phyloP scores from a whole-genome alignment of 2,888 invertebrate genomes.

The Allygus modestus region DNA sequence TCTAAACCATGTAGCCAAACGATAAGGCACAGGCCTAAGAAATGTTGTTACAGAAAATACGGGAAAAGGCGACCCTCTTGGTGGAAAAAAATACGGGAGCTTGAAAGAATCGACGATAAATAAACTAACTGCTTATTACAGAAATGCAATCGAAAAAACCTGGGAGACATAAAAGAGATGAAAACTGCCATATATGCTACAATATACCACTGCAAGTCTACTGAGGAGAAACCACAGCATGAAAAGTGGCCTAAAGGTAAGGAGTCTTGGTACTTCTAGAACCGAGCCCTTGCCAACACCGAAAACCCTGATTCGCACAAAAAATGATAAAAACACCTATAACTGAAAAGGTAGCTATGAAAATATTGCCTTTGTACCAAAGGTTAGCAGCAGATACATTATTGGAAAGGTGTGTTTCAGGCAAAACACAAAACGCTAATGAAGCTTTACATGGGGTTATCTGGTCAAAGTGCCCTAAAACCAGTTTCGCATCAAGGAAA shows the following conservation, averaged over 20 bases:
- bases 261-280: slow-evolving; percentile 47
- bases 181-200: slow-evolving; percentile 51
- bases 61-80: slow-evolving; percentile 50
- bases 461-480: slow-evolving; percentile 50
- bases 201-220: slow-evolving; percentile 32
- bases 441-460: slow-evolving; percentile 32
- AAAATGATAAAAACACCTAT: slow-evolving; percentile 38
- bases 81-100: slow-evolving; percentile 60
- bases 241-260: slow-evolving; percentile 24
- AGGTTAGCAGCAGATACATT: not conserved
- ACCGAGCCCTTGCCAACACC: slow-evolving; percentile 17
- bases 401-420: slow-evolving; percentile 34
- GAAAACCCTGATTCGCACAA: slow-evolving; percentile 19
- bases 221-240: slow-evolving; percentile 33
- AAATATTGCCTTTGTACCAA: slow-evolving; percentile 47
- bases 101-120: slow-evolving; percentile 58
- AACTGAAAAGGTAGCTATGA: slow-evolving; percentile 26
- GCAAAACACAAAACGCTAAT: slow-evolving; percentile 44
- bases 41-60: slow-evolving; percentile 58
- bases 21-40: slow-evolving; percentile 63
- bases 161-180: slow-evolving; percentile 51
- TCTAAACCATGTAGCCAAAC: slow-evolving; percentile 66
- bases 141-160: slow-evolving; percentile 63
- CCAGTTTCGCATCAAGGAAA: slow-evolving; percentile 15
- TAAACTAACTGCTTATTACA: slow-evolving; percentile 58